A percentile compares a stretch with the other conserved stretches of the same genome.
phyloP scores from a whole-genome alignment of 2,113 vertebrate species.

The Rutilus rutilus region DNA sequence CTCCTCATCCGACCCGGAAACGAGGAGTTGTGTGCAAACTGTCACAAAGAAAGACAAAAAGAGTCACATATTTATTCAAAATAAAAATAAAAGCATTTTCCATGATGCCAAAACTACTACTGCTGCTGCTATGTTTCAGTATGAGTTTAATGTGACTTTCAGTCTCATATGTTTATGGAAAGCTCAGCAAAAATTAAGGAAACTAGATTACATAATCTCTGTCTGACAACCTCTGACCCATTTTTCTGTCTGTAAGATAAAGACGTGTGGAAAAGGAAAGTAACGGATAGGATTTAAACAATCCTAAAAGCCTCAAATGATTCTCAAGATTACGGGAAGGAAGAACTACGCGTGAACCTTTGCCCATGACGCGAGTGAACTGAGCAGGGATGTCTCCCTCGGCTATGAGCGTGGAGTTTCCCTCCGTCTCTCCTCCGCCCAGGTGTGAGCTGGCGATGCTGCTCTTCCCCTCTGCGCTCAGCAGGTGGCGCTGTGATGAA shows the following conservation, averaged over 20 bases:
- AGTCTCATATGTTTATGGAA: not conserved
- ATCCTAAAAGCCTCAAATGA: not conserved
- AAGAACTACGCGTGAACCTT: slow-evolving; percentile 79
- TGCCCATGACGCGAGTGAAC: slow-evolving; percentile 98
- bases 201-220: not conserved
- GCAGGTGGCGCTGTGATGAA: slow-evolving; percentile 77
- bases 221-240: not conserved
- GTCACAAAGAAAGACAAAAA: slow-evolving; percentile 45
- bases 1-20: slow-evolving; percentile 96
- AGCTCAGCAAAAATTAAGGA: not conserved
- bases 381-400: slow-evolving; percentile 94
- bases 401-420: slow-evolving; percentile 77
- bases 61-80: not conserved
- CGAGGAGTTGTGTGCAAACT: slow-evolving; percentile 98
- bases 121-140: not conserved
- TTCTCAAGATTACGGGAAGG: not conserved
- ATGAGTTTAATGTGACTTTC: not conserved
- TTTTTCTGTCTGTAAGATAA: not conserved
- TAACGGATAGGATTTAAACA: not conserved
- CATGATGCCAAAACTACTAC: not conserved
- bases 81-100: not conserved
- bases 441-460: slow-evolving; percentile 82
- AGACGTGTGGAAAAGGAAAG: not conserved
- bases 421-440: slow-evolving; percentile 85
- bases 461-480: slow-evolving; percentile 79